phyloP scores from a whole-genome alignment of 2,797 vertebrate species.

The Octomys mimax region DNA sequence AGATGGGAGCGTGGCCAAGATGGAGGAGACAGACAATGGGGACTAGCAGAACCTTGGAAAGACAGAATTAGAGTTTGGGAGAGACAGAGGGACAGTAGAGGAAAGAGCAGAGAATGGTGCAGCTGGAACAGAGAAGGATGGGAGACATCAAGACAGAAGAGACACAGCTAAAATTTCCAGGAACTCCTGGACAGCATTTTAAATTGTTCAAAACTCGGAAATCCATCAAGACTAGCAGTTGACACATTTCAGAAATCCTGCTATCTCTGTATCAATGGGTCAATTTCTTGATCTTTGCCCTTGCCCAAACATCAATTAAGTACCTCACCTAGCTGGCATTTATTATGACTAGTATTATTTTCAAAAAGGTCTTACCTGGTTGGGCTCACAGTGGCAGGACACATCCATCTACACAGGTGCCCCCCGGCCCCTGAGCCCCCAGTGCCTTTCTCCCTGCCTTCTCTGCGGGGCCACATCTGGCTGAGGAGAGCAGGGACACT shows the following conservation, averaged over 20 bases:
- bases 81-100: neutral
- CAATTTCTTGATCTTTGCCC: conserved; percentile 49
- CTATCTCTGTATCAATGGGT: conserved; percentile 1
- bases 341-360: conserved; percentile 50
- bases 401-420: neutral
- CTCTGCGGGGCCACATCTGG: conserved; percentile 52
- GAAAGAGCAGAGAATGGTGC: neutral
- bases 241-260: conserved; percentile 35
- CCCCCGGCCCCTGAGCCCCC: neutral
- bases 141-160: neutral
- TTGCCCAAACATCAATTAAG: conserved; percentile 26
- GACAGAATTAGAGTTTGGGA: neutral
- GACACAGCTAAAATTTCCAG: conserved; percentile 43
- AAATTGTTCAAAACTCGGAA: conserved; percentile 58
- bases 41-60: conserved; percentile 47
- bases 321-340: conserved; percentile 37
- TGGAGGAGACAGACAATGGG: conserved; percentile 55
- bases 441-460: conserved; percentile 54
- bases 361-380: conserved; percentile 76
- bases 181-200: conserved; percentile 41
- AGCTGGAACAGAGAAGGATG: neutral
- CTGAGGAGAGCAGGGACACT: conserved; percentile 68
- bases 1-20: neutral
- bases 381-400: conserved; percentile 11
- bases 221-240: conserved; percentile 54